Conservation (phyloP, 1,140 invertebrate species). For the Drosophila ohnishii region DNA sequence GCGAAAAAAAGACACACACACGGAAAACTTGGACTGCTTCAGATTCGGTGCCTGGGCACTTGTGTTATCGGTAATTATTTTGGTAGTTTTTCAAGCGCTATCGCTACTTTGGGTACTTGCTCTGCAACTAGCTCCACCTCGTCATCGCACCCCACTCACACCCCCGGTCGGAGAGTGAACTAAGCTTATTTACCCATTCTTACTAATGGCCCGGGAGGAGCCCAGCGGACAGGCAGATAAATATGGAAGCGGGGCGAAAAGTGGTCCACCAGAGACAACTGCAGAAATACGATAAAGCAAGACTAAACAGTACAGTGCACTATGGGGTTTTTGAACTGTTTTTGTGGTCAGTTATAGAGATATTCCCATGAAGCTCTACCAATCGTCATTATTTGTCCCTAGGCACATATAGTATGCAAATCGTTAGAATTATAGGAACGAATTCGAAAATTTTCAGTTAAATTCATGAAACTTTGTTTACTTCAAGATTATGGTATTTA, state of each 20-base stretch:
- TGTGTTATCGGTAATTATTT: slow-evolving; percentile 70
- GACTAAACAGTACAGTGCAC: slow-evolving; percentile 11
- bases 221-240: slow-evolving; percentile 12
- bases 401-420: no score
- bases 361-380: no score
- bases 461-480: no score
- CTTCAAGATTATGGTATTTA: no score
- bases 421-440: no score
- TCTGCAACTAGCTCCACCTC: neutral
- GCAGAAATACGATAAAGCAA: slow-evolving; percentile 36
- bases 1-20: neutral
- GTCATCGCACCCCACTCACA: neutral
- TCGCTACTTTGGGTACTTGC: slow-evolving; percentile 34
- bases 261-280: slow-evolving; percentile 22
- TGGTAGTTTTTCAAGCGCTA: slow-evolving; percentile 64
- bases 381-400: no score
- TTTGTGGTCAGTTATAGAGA: no score
- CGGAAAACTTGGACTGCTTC: slow-evolving; percentile 24
- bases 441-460: no score
- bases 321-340: no score
- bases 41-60: slow-evolving; percentile 34
- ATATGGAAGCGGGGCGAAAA: slow-evolving; percentile 2
- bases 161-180: slow-evolving; percentile 14
- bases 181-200: slow-evolving; percentile 42
- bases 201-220: slow-evolving; percentile 30